These are phyloP conservation scores for Drosophila guanche DNA, from an alignment of 1,140 invertebrate genomes.

Conservation along the genomic window DNA sequence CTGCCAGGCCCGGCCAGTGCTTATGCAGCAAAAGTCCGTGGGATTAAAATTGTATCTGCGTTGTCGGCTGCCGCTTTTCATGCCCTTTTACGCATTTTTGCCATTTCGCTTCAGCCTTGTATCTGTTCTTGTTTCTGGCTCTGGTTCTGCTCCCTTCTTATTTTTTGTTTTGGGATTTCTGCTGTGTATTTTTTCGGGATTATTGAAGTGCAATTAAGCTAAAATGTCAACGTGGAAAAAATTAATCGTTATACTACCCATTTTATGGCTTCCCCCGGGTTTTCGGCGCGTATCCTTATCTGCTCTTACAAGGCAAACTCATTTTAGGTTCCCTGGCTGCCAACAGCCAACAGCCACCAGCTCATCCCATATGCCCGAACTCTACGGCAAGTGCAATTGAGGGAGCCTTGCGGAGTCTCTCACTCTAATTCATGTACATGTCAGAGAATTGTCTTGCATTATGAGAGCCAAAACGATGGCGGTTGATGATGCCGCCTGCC, in stretches of 20 bases:
- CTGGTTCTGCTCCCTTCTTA: conserved; percentile 7
- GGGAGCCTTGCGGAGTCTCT: conserved; percentile 21
- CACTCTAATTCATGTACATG: conserved; percentile 81
- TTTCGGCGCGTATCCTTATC: conserved; percentile 38
- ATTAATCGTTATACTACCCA: conserved; percentile 82
- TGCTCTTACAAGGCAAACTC: conserved; percentile 58
- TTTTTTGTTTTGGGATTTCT: conserved; percentile 16
- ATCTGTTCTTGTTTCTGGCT: conserved; percentile 38
- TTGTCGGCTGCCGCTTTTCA: conserved; percentile 76
- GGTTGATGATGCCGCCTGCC: conserved; percentile 51
- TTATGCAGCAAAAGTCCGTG: conserved; percentile 82
- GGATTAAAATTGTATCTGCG: conserved; percentile 78
- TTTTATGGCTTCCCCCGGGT: conserved; percentile 68
- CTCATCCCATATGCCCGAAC: too few relatives aligned
- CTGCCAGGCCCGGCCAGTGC: conserved; percentile 46
- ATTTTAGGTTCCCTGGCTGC: conserved; percentile 32
- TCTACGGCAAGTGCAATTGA: too few relatives aligned
- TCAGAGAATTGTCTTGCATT: conserved; percentile 66
- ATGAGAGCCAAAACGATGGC: conserved; percentile 37
- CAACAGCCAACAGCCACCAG: too few relatives aligned
- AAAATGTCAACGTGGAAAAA: conserved; percentile 82
- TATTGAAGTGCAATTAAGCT: conserved; percentile 83
- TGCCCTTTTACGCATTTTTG: conserved; percentile 82
- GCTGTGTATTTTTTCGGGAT: conserved; percentile 74
- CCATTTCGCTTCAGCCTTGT: conserved; percentile 58